Evolutionary conservation across 1,140 invertebrate species (phyloP).

Genomic region (Heliconius hermathena): DNA sequence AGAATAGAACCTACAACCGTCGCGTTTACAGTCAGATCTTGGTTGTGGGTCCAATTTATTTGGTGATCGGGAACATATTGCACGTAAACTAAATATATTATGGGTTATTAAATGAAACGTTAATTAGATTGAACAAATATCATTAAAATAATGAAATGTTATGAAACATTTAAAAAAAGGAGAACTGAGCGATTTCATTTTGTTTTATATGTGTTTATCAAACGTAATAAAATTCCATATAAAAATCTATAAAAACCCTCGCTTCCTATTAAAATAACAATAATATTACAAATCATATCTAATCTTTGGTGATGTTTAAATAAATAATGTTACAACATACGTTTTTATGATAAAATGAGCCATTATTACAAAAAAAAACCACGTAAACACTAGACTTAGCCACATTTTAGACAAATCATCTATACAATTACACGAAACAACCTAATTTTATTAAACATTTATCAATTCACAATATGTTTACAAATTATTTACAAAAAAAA

Average conservation of each 20-base stretch:
- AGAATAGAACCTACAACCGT: too few relatives aligned
- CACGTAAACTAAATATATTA: too few relatives aligned
- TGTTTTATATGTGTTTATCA: too few relatives aligned
- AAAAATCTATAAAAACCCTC: not conserved
- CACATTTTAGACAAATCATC: not conserved
- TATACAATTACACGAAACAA: slow-evolving; percentile 11
- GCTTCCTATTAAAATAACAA: not conserved
- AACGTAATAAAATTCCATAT: too few relatives aligned
- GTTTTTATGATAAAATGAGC: not conserved
- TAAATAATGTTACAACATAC: not conserved
- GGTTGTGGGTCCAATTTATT: too few relatives aligned
- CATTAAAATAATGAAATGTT: too few relatives aligned
- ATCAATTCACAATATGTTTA: slow-evolving; percentile 7
- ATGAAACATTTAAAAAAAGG: too few relatives aligned
- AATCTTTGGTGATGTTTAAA: slow-evolving; percentile 1
- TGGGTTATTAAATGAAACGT: too few relatives aligned
- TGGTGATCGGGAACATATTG: too few relatives aligned
- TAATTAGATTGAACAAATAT: too few relatives aligned
- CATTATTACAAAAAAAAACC: not conserved
- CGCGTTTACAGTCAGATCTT: too few relatives aligned
- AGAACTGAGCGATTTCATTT: too few relatives aligned
- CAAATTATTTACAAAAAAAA: slow-evolving; percentile 3
- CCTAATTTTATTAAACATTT: not conserved
- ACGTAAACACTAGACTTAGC: not conserved
- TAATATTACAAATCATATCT: slow-evolving; percentile 2